These are phyloP conservation scores for Notolepis coatsorum DNA, from an alignment of 2,797 vertebrate genomes.

Conservation along the genomic window DNA sequence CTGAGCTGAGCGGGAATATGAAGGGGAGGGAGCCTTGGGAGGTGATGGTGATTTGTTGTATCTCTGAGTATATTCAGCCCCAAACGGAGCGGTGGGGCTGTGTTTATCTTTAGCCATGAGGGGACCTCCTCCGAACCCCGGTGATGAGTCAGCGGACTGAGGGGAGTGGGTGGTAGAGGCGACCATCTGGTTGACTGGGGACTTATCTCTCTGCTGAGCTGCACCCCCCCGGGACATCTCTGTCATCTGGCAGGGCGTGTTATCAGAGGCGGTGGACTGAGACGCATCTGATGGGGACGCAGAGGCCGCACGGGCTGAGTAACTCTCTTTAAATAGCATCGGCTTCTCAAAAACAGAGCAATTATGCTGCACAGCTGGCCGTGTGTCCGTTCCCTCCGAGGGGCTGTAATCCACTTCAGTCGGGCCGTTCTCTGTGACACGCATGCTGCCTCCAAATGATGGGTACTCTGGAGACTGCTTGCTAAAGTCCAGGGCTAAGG, in stretches of 20 bases:
- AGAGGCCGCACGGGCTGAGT: conserved; percentile 85
- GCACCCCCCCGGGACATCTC: conserved; percentile 62
- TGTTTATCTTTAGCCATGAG: conserved; percentile 42
- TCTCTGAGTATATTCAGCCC: conserved; percentile 52
- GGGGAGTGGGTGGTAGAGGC: conserved; percentile 74
- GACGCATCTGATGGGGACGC: conserved; percentile 93
- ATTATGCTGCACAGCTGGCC: conserved; percentile 71
- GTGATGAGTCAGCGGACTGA: conserved; percentile 66
- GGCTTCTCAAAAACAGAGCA: conserved; percentile 80
- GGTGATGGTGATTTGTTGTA: conserved; percentile 64
- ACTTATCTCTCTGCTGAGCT: conserved; percentile 62
- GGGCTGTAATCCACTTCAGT: conserved; percentile 96
- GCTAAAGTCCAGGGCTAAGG: conserved; percentile 93
- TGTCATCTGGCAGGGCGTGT: conserved; percentile 91
- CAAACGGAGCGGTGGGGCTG: conserved; percentile 51
- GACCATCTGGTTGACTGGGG: conserved; percentile 69
- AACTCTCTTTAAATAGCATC: conserved; percentile 85
- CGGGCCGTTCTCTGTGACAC: conserved; percentile 93
- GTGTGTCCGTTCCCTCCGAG: conserved; percentile 82
- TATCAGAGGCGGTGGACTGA: conserved; percentile 91
- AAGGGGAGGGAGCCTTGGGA: conserved; percentile 71
- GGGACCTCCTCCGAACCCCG: conserved; percentile 55
- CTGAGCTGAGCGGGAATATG: conserved; percentile 71
- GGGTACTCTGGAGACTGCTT: conserved; percentile 94
- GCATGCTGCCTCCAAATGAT: conserved; percentile 71